Percentiles rank a stretch among this genome's conserved stretches.
Evolutionary conservation across 2,113 vertebrate genomes (phyloP).

Genomic region (Sterna hirundo): DNA sequence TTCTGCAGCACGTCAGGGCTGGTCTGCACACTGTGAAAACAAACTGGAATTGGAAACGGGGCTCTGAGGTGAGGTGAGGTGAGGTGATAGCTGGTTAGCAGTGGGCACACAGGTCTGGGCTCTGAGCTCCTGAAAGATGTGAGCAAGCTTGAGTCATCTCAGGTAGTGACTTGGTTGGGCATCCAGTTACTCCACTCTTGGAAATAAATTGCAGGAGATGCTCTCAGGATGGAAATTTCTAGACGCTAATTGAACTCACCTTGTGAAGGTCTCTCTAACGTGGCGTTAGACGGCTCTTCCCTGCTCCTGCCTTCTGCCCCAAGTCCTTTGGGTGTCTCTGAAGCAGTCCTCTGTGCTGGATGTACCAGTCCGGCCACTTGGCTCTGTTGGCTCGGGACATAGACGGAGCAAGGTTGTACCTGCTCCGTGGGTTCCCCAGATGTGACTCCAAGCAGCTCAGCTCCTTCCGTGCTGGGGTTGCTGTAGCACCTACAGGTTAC

Average conservation of each 20-base stretch:
- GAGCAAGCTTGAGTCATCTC: not conserved
- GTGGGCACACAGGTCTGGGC: not conserved
- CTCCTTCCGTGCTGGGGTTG: not conserved
- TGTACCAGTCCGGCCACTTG: not conserved
- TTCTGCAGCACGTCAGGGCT: not conserved
- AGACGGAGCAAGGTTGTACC: not conserved
- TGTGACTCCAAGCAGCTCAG: not conserved
- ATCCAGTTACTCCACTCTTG: not conserved
- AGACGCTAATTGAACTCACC: not conserved
- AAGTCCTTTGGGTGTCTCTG: not conserved
- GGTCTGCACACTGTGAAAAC: not conserved
- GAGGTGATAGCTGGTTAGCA: not conserved
- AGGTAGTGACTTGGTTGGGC: not conserved
- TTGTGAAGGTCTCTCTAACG: not conserved
- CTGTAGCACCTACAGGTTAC: not conserved
- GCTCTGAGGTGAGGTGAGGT: not conserved
- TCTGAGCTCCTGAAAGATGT: not conserved
- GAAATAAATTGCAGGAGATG: not conserved
- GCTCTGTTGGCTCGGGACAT: not conserved
- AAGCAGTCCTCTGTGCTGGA: not conserved
- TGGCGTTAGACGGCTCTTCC: not conserved
- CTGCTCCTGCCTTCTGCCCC: not conserved
- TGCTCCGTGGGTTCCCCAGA: accelerated
- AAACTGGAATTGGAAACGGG: not conserved
- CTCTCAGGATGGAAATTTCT: not conserved